Conservation (phyloP, 2,113 vertebrate genomes). For the Pelecanoides urinatrix region DNA sequence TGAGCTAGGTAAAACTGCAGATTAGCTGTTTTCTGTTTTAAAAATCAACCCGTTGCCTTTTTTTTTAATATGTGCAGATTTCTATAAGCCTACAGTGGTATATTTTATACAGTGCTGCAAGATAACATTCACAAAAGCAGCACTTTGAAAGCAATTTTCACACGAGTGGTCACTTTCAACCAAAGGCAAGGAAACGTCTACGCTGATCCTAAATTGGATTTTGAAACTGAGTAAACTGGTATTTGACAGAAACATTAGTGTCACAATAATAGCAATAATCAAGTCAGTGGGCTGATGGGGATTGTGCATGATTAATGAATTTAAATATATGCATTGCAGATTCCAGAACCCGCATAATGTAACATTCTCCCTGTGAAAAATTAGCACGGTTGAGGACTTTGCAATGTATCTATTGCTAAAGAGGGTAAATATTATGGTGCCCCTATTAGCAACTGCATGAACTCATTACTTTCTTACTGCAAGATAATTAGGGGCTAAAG, state of each 20-base stretch:
- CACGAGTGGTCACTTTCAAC: not conserved
- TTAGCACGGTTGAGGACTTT: conserved; percentile 7
- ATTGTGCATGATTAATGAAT: conserved; percentile 16
- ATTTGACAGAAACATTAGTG: not conserved
- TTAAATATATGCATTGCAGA: conserved; percentile 13
- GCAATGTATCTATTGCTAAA: conserved; percentile 11
- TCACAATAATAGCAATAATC: conserved; percentile 38
- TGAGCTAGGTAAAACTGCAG: not conserved
- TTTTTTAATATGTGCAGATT: not conserved
- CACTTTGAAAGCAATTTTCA: not conserved
- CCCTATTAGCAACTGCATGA: not conserved
- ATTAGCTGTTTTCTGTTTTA: not conserved
- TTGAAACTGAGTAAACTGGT: conserved; percentile 30
- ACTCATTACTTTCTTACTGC: not conserved
- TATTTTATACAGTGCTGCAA: not conserved
- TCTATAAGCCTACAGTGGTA: not conserved
- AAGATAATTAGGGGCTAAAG: conserved; percentile 34
- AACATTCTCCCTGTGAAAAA: conserved; percentile 26
- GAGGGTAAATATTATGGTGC: conserved; percentile 25
- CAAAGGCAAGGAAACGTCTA: not conserved
- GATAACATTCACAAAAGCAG: not conserved
- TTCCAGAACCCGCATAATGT: not conserved
- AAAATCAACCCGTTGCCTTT: not conserved
- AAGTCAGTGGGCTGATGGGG: not conserved
- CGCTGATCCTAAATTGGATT: not conserved